Conservation (phyloP, 2,888 invertebrate genomes). For the Hemicrepidius hirtus region DNA sequence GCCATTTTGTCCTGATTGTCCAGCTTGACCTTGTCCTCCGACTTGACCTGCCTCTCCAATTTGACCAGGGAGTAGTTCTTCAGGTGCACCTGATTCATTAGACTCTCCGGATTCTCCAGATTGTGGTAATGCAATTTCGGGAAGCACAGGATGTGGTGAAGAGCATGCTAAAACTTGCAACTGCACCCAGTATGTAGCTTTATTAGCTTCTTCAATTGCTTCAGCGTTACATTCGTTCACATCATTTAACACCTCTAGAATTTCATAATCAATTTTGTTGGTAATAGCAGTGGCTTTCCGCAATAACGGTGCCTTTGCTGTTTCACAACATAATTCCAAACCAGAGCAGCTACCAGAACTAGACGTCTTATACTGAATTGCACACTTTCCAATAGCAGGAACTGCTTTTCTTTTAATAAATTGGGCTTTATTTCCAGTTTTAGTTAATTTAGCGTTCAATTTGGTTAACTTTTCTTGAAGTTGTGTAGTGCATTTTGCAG, state of each 20-base stretch:
- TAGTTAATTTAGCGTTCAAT: not conserved
- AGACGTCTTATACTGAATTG: conserved; percentile 2
- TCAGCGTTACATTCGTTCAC: conserved; percentile 17
- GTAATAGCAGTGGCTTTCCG: conserved; percentile 1
- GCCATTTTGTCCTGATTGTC: not conserved
- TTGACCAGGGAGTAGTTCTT: not conserved
- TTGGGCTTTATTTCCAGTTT: conserved; percentile 4
- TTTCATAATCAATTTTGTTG: conserved; percentile 3
- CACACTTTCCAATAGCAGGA: conserved; percentile 18
- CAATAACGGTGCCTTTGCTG: not conserved
- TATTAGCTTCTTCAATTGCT: not conserved
- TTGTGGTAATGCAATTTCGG: not conserved
- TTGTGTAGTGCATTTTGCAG: not conserved
- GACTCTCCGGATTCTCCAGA: not conserved
- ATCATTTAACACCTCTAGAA: conserved; percentile 5
- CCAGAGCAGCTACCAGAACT: not conserved
- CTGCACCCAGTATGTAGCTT: not conserved
- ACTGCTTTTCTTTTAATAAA: conserved; percentile 16
- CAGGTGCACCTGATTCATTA: not conserved
- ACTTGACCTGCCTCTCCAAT: not conserved
- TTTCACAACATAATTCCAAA: conserved; percentile 21
- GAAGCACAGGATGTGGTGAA: not conserved
- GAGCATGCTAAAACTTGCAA: not conserved
- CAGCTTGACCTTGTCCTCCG: not conserved
- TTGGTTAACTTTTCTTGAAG: not conserved